Evolutionary conservation across 2,888 invertebrate species (phyloP).

Genomic region (Megastigmus dorsalis): DNA sequence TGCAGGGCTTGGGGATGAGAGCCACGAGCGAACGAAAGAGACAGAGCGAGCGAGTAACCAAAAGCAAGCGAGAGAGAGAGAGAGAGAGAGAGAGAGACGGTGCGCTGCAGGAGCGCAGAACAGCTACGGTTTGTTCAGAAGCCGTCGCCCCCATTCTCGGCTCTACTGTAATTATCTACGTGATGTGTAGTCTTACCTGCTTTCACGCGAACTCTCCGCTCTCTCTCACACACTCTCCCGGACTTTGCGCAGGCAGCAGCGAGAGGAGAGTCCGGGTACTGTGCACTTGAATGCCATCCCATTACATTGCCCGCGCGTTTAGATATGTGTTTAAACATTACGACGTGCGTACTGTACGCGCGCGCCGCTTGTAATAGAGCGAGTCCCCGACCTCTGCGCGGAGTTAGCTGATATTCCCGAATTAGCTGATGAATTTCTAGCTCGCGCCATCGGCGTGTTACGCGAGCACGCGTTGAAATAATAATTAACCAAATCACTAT

Average conservation of each 20-base stretch:
- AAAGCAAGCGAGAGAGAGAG: background rate
- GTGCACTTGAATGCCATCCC: conserved; percentile 25
- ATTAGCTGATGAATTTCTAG: too few species aligned
- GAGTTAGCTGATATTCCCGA: conserved; percentile 24
- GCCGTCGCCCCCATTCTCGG: conserved; percentile 23
- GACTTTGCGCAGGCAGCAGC: conserved; percentile 27
- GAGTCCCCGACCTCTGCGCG: background rate
- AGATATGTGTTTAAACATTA: background rate
- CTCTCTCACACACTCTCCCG: too few species aligned
- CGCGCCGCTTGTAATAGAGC: too few species aligned
- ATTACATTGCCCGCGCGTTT: conserved; percentile 2
- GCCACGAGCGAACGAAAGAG: background rate
- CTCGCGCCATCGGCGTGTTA: too few species aligned
- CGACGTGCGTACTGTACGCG: too few species aligned
- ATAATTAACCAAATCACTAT: too few species aligned
- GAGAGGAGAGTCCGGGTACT: background rate
- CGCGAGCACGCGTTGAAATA: background rate
- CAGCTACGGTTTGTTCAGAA: conserved; percentile 33
- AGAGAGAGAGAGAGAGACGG: background rate
- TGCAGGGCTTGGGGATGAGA: background rate
- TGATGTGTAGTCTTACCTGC: conserved; percentile 44
- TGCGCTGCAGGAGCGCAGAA: background rate
- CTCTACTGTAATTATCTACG: conserved; percentile 39
- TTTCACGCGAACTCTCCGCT: conserved; percentile 30
- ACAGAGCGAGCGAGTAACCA: too few species aligned